A percentile compares a stretch with the other conserved stretches of the same genome.
Evolutionary conservation across 2,113 vertebrate genomes (phyloP).

Genomic region (Chaetodon auriga): DNA sequence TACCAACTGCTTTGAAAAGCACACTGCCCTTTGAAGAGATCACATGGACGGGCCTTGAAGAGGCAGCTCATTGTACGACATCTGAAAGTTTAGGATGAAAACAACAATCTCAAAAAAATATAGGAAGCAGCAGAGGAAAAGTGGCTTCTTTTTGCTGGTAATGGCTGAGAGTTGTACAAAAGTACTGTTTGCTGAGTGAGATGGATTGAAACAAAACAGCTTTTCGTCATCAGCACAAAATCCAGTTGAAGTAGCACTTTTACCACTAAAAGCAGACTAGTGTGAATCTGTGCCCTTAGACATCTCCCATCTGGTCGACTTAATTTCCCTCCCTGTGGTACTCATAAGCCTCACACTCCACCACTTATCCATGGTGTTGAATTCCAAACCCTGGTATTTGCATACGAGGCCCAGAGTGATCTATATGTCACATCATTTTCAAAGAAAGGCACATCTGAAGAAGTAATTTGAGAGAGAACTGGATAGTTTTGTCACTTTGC

Average conservation of each 20-base stretch:
- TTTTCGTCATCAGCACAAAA: conserved; percentile 64
- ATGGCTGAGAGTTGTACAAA: conserved; percentile 3
- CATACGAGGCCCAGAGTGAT: not conserved
- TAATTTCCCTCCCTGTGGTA: conserved; percentile 26
- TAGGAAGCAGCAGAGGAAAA: not conserved
- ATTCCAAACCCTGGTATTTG: conserved; percentile 16
- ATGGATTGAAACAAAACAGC: conserved; percentile 43
- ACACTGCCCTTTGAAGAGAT: not conserved
- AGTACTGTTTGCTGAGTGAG: conserved; percentile 52
- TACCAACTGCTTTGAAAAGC: conserved; percentile 29
- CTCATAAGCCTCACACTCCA: conserved; percentile 9
- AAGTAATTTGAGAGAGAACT: conserved; percentile 16
- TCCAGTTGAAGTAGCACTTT: conserved; percentile 52
- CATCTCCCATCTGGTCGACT: conserved; percentile 64
- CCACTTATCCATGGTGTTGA: not conserved
- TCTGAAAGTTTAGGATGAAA: not conserved
- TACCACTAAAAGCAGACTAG: conserved; percentile 42
- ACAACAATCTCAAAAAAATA: not conserved
- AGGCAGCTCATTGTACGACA: not conserved
- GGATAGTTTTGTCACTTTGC: not conserved
- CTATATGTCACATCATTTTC: not conserved
- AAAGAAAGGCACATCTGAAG: conserved; percentile 5
- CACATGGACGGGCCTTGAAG: not conserved
- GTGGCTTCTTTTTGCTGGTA: not conserved
- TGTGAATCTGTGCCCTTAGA: conserved; percentile 57